Conservation (phyloP, 2,888 invertebrate species). For the Pyrrhosoma nymphula region DNA sequence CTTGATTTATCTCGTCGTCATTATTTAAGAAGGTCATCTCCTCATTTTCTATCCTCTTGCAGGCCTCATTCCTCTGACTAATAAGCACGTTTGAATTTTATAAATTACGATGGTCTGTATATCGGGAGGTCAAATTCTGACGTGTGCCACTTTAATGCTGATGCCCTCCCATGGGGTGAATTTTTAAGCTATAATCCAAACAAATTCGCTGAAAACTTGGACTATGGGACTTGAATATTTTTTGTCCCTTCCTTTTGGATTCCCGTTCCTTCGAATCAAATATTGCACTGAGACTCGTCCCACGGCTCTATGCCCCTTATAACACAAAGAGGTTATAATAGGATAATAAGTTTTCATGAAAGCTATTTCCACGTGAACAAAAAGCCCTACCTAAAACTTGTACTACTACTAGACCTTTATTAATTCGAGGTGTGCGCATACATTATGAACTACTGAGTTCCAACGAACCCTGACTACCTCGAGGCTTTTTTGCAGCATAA, state of each 20-base stretch:
- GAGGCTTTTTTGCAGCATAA: too few species aligned
- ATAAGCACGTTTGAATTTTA: slow-evolving; percentile 35
- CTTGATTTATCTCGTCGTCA: slow-evolving; percentile 12
- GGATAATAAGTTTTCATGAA: too few species aligned
- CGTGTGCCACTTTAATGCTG: not conserved
- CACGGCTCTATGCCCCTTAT: too few species aligned
- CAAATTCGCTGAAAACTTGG: not conserved
- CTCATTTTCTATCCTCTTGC: slow-evolving; percentile 5
- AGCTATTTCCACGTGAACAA: too few species aligned
- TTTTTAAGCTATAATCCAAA: not conserved
- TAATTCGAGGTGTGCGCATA: too few species aligned
- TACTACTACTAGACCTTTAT: too few species aligned
- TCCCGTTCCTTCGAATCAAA: not conserved
- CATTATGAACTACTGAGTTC: too few species aligned
- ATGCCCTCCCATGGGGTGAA: not conserved
- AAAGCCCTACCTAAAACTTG: too few species aligned
- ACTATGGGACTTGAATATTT: not conserved
- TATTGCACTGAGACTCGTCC: too few species aligned
- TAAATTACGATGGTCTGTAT: not conserved
- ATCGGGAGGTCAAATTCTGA: slow-evolving; percentile 3
- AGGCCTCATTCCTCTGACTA: not conserved
- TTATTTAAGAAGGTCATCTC: not conserved
- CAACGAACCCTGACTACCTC: too few species aligned
- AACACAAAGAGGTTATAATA: too few species aligned
- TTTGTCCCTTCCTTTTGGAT: not conserved